Evolutionary conservation across 2,797 vertebrate genomes (phyloP).

Genomic region (Triplophysa yarkandensis): DNA sequence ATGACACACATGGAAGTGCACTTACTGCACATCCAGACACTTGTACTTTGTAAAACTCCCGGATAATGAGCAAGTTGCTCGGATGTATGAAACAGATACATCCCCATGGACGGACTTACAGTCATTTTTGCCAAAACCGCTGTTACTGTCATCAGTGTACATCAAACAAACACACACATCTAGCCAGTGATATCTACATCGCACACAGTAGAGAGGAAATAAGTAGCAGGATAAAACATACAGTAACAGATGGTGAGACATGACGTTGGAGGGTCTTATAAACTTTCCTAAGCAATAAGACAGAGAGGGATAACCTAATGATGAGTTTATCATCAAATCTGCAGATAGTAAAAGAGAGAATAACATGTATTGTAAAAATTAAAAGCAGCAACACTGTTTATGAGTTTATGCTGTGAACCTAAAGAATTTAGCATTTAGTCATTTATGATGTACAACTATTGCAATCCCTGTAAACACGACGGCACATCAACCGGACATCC

Average conservation of each 20-base stretch:
- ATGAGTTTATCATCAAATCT: slow-evolving; percentile 11
- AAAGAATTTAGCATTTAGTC: too few species aligned
- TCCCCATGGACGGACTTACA: not conserved
- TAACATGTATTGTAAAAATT: slow-evolving; percentile 1
- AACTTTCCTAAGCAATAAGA: slow-evolving; percentile 25
- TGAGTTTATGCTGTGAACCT: too few species aligned
- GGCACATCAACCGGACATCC: too few species aligned
- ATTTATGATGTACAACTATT: too few species aligned
- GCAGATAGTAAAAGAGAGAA: slow-evolving; percentile 16
- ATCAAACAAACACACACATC: slow-evolving; percentile 1
- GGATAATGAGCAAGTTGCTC: slow-evolving; percentile 32
- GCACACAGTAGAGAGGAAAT: slow-evolving; percentile 16
- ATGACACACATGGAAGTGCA: slow-evolving; percentile 24
- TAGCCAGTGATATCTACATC: slow-evolving; percentile 23
- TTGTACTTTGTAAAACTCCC: slow-evolving; percentile 16
- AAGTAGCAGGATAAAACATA: slow-evolving; percentile 11
- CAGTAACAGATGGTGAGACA: not conserved
- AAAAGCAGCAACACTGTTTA: slow-evolving; percentile 12
- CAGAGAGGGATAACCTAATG: slow-evolving; percentile 4
- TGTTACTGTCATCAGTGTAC: slow-evolving; percentile 22
- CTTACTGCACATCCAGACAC: slow-evolving; percentile 9
- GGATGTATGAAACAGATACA: slow-evolving; percentile 11
- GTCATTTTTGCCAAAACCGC: not conserved
- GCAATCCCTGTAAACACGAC: too few species aligned
- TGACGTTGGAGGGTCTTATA: not conserved